Conservation (phyloP, 2,113 vertebrate species). For the Accipiter virgatus region DNA sequence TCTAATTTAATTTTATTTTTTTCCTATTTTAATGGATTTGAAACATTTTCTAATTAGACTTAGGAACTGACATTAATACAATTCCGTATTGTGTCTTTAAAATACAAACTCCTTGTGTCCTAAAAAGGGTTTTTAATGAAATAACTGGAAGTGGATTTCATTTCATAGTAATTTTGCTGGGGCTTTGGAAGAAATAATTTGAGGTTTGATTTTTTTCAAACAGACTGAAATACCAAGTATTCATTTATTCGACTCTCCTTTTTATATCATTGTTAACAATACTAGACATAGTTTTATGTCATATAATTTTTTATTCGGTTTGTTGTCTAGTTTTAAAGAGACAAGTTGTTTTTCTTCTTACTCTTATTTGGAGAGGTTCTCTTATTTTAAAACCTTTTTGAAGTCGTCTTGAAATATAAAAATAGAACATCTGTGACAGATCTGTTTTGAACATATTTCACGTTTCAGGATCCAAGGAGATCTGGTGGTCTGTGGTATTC, state of each 20-base stretch:
- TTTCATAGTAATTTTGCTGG: neutral
- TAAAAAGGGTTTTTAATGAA: neutral
- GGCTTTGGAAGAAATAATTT: neutral
- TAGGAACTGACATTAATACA: neutral
- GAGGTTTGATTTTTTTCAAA: neutral
- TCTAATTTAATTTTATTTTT: neutral
- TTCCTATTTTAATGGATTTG: neutral
- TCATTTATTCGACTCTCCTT: slow-evolving; percentile 19
- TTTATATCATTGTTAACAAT: slow-evolving; percentile 49
- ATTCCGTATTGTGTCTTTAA: neutral
- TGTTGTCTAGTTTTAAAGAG: slow-evolving; percentile 36
- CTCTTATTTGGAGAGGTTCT: neutral
- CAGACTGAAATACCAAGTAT: neutral
- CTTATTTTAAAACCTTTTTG: slow-evolving; percentile 50
- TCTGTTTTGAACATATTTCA: slow-evolving; percentile 49
- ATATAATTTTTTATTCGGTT: slow-evolving; percentile 53
- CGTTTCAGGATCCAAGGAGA: slow-evolving; percentile 42
- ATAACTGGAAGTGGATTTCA: neutral
- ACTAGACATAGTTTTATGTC: slow-evolving; percentile 11
- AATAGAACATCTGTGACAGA: slow-evolving; percentile 49
- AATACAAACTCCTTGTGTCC: neutral
- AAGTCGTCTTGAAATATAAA: slow-evolving; percentile 40
- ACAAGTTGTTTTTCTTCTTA: slow-evolving; percentile 30
- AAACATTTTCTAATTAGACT: neutral
- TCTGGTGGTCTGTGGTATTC: slow-evolving; percentile 59